Evolutionary conservation across 1,140 invertebrate genomes (phyloP), one percentile per base, ranked within the genome.

Genomic region (Pygmarrhopalites habei): DNA sequence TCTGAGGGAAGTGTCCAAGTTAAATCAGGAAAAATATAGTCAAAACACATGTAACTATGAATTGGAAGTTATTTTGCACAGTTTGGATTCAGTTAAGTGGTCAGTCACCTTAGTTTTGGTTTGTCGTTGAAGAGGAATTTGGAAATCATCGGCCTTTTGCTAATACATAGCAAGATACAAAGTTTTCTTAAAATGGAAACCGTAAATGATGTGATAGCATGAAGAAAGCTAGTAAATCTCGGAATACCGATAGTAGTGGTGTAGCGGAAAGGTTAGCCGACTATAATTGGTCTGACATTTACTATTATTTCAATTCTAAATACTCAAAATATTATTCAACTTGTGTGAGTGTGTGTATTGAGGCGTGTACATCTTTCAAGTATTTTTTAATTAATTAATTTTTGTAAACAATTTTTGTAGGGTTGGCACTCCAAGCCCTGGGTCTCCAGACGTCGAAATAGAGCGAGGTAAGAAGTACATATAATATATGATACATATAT

Each of bases 191-290:
- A n/a, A n/a, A n/a, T n/a, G n/a, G n/a, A n/a, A n/a, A n/a, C n/a
- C n/a, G n/a, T n/a, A n/a, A n/a, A 55, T 61, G 60, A 61, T 53
- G 49, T 39, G 60, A 44, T 61, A 62, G 21, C 19, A 64, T 51
- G 61, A 61, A 64, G 70, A 73, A 71, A 63, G 35, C 65, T 29
- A 65, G 55, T 39, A 72, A 72, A 61, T 60, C 60, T 26, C 62
- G 67, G 59, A 64, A 62, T 58, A 63, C 70, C 53, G 75, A 76
- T 66, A 75, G 73, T 71, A 71, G 71, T 63, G 58, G 73, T 63
- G 74, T 74, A 53, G 75, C 74, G 28, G 75, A 76, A 68, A 67
- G 75, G 53, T 70, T 76, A 52, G 75, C 75, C 10, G 75, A 76
- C 68, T 76, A 76, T 64, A 68, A 65, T 63, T 73, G 74, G 41